Evolutionary conservation across 1,140 invertebrate genomes (phyloP), one percentile per base, ranked within the genome.

Genomic region (Drosophila subpulchrella): DNA sequence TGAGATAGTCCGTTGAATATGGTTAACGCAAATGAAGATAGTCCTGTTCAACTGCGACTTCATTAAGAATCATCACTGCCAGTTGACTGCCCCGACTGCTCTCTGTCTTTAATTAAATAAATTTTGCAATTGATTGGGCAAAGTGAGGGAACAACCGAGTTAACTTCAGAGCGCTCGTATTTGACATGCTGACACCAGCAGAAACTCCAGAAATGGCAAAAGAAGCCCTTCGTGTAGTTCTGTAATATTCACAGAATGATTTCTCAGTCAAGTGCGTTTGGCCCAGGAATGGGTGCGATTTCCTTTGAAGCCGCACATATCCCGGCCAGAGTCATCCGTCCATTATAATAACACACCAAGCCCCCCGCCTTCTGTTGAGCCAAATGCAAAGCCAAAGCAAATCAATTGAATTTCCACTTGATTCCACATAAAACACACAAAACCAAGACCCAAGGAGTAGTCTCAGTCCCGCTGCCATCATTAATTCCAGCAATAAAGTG

Each of bases 361-460:
- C 67, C 24, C n/a, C 6, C 66, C 27, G 44, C 53, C 41, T 46
- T 41, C 39, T 39, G 60, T 57, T 34, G 42, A 48, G 46, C 63
- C 56, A 30, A 65, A 74, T 71, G 61, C 58, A 73, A 77, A 84
- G 81, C 81, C 73, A 88, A 78, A 89, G 68, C 84, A 84, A 88
- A 88, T 89, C 84, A 88, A 89, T 88, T 84, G 80, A 84, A 84
- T 90, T 88, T 88, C 85, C 85, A 88, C 77, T 84, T 90, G 84
- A 88, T 78, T 88, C 85, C 72, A 84, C 84, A 81, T 73, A 88
- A 81, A 89, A 79, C 63, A 83, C 75, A 81, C 78, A 62, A 56
- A 60, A 62, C 54, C 62, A 36, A 48, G 46, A 60, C 17, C 68
- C 41, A 56, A 78, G 59, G 41, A 70, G 60, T 7, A 60, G n/a